phyloP scores from a whole-genome alignment of 2,797 vertebrate genomes.

The Paedocypris micromegethes region DNA sequence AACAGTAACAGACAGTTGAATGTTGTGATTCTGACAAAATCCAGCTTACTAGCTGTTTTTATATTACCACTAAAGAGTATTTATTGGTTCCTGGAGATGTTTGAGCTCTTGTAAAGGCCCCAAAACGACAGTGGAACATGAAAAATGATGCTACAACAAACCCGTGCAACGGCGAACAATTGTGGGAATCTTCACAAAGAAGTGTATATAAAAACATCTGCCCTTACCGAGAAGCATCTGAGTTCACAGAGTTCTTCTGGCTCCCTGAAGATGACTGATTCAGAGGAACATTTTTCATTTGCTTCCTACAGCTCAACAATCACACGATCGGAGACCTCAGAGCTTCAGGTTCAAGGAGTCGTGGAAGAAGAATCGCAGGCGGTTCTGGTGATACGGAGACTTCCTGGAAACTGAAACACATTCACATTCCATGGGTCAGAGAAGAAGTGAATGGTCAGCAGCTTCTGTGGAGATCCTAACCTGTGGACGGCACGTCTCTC shows the following conservation, averaged over 20 bases:
- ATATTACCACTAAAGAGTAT: conserved; percentile 17
- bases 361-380: conserved; percentile 42
- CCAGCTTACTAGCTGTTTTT: conserved; percentile 26
- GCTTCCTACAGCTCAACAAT: no score
- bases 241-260: background rate
- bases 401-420: conserved; percentile 62
- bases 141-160: conserved; percentile 34
- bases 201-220: conserved; percentile 28
- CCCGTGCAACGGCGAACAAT: conserved; percentile 40
- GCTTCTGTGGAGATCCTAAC: conserved; percentile 41
- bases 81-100: conserved; percentile 41
- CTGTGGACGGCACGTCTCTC: conserved; percentile 18
- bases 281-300: conserved; percentile 33
- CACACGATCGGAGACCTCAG: conserved; percentile 27
- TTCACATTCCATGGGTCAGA: conserved; percentile 44
- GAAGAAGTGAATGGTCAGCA: conserved; percentile 34
- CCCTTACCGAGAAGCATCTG: conserved; percentile 11
- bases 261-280: conserved; percentile 25
- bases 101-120: conserved; percentile 30
- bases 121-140: conserved; percentile 34
- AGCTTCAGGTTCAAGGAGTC: conserved; percentile 21
- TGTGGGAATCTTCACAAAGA: conserved; percentile 38
- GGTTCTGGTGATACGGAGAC: conserved; percentile 43
- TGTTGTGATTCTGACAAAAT: conserved; percentile 28
- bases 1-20: background rate